Conservation (phyloP, 2,113 vertebrate genomes). For the Egretta garzetta region DNA sequence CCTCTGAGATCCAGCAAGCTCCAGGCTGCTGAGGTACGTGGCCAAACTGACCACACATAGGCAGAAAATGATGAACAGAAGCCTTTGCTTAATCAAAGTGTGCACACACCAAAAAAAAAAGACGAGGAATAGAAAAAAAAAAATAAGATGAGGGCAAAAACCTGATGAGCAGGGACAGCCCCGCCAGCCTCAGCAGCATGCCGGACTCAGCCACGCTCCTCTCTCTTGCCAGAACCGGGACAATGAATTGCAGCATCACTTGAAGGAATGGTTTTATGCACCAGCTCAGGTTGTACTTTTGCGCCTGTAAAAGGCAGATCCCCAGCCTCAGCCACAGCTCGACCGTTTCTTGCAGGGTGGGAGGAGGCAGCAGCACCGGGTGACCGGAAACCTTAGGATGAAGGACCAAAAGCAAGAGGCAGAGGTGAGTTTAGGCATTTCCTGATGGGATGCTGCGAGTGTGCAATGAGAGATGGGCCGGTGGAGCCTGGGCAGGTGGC, state of each 20-base stretch:
- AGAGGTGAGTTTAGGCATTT: not conserved
- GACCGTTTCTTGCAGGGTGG: rapidly evolving
- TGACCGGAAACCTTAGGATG: not conserved
- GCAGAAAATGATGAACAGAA: not conserved
- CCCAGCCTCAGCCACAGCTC: not conserved
- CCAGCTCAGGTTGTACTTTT: not conserved
- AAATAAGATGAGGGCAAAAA: rapidly evolving
- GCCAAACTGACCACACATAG: not conserved
- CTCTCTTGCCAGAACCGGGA: not conserved
- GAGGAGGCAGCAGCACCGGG: not conserved
- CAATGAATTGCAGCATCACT: not conserved
- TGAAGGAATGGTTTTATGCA: rapidly evolving
- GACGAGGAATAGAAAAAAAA: not conserved
- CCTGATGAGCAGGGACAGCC: not conserved
- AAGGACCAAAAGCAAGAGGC: not conserved
- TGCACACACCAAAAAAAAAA: not conserved
- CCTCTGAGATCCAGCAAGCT: not conserved
- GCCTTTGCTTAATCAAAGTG: not conserved
- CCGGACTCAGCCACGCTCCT: not conserved
- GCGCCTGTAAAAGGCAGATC: not conserved
- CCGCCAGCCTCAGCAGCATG: not conserved
- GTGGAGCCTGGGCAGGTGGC: not conserved
- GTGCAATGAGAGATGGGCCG: rapidly evolving
- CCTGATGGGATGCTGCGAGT: not conserved
- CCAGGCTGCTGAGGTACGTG: not conserved